Conservation (phyloP, 1,140 invertebrate genomes). For the Drosophila carrolli region DNA sequence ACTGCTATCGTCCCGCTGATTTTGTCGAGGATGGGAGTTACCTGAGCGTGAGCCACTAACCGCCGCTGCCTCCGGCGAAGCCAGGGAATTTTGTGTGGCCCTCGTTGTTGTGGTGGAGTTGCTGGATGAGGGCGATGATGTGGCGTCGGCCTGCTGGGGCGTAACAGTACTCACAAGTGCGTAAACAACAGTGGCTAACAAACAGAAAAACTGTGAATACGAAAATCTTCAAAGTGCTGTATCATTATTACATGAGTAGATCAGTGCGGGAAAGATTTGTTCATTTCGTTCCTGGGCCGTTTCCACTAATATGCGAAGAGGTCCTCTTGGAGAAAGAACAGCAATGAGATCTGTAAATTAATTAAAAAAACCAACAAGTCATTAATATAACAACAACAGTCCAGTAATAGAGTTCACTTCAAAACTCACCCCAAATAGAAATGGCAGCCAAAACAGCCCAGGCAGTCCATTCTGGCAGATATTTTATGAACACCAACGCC, state of each 20-base stretch:
- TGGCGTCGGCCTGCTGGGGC: conserved; percentile 50
- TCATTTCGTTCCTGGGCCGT: conserved; percentile 99
- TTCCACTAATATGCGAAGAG: conserved; percentile 98
- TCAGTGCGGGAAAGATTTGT: conserved; percentile 99
- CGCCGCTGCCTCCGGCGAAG: conserved; percentile 53
- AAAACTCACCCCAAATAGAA: conserved; percentile 95
- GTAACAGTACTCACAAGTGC: conserved; percentile 87
- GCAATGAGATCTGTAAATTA: conserved; percentile 94
- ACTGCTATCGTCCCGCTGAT: conserved; percentile 60
- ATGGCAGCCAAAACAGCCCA: conserved; percentile 99
- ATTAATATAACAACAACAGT: neutral
- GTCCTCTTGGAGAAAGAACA: conserved; percentile 98
- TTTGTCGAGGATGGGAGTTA: conserved; percentile 55
- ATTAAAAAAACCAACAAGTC: neutral
- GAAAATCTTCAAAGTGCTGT: neutral
- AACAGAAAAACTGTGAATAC: conserved; percentile 5
- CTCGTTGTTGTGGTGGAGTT: conserved; percentile 72
- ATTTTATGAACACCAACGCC: conserved; percentile 99
- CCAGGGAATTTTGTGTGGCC: conserved; percentile 62
- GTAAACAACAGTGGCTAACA: conserved; percentile 91
- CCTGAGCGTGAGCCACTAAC: conserved; percentile 55
- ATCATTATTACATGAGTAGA: conserved; percentile 94
- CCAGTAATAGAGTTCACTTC: neutral
- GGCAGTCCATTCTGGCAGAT: conserved; percentile 99
- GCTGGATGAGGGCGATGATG: conserved; percentile 69